Evolutionary conservation across 2,797 vertebrate genomes (phyloP).

Genomic region (Silurus aristotelis): DNA sequence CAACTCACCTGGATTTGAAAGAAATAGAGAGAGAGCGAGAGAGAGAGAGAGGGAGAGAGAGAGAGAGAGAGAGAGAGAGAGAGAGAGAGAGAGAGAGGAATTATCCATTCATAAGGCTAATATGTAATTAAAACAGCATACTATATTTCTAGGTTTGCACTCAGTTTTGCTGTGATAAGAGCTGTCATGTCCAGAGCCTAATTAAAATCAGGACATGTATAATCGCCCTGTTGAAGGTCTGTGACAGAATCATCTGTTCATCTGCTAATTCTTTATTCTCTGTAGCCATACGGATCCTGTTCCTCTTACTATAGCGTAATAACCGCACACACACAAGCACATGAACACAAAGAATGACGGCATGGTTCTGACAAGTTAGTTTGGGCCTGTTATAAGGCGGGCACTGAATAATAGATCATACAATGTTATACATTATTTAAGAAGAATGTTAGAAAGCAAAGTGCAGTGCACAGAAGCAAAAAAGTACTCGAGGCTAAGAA

Average conservation of each 20-base stretch:
- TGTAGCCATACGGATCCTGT: slow-evolving; percentile 1
- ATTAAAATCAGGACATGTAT: slow-evolving; percentile 23
- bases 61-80: slow-evolving; percentile 14
- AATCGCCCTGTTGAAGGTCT: neutral
- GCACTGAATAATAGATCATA: slow-evolving; percentile 68
- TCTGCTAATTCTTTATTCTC: neutral
- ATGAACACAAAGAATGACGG: slow-evolving; percentile 57
- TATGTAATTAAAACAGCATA: slow-evolving; percentile 17
- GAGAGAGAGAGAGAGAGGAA: neutral
- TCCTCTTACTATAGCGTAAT: neutral
- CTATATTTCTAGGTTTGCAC: neutral
- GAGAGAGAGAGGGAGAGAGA: slow-evolving; percentile 33
- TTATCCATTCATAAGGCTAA: neutral
- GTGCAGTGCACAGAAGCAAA: slow-evolving; percentile 48
- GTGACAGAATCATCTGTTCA: slow-evolving; percentile 29
- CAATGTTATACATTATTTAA: slow-evolving; percentile 61
- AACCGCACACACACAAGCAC: neutral
- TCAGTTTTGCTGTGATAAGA: slow-evolving; percentile 12
- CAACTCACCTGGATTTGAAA: neutral
- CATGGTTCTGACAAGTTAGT: slow-evolving; percentile 47
- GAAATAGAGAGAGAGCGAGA: neutral
- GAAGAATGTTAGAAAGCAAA: slow-evolving; percentile 50
- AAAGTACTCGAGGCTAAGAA: slow-evolving; percentile 45
- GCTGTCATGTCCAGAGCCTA: slow-evolving; percentile 7
- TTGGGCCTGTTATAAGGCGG: slow-evolving; percentile 48